Evolutionary conservation across 2,113 vertebrate genomes (phyloP).

Genomic region (Protobothrops flavoviridis): DNA sequence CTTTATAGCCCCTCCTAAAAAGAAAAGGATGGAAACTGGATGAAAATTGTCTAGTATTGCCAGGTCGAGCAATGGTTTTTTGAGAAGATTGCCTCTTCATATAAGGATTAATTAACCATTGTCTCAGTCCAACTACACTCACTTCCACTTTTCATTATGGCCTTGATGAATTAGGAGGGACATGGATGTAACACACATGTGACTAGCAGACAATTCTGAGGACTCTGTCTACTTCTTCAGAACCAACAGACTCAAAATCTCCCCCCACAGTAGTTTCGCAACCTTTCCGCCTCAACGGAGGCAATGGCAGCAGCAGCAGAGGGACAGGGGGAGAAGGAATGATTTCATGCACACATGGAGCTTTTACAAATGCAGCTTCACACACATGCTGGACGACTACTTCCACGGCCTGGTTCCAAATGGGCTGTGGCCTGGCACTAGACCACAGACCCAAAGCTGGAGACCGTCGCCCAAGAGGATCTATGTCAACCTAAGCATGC

Average conservation of each 20-base stretch:
- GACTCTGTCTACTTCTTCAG: neutral
- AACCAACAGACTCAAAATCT: neutral
- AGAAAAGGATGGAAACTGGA: too few species aligned
- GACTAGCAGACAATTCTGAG: neutral
- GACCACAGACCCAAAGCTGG: neutral
- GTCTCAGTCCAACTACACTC: neutral
- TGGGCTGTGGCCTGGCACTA: too few species aligned
- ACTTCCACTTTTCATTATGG: neutral
- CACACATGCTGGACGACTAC: neutral
- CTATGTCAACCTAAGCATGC: neutral
- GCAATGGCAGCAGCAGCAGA: neutral
- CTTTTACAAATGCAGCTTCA: neutral
- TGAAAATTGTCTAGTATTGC: too few species aligned
- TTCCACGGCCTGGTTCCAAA: neutral
- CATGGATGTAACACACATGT: neutral
- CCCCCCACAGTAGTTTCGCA: neutral
- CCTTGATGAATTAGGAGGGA: neutral
- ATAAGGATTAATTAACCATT: neutral
- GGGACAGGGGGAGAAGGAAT: neutral
- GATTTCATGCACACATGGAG: rapidly evolving
- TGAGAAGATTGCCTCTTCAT: neutral
- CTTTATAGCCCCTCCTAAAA: too few species aligned
- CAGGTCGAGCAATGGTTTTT: too few species aligned
- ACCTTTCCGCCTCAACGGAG: neutral
- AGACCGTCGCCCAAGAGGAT: neutral